A percentile compares a stretch with the other conserved stretches of the same genome.
Conservation (phyloP, 2,113 vertebrate species). For the Egretta garzetta region DNA sequence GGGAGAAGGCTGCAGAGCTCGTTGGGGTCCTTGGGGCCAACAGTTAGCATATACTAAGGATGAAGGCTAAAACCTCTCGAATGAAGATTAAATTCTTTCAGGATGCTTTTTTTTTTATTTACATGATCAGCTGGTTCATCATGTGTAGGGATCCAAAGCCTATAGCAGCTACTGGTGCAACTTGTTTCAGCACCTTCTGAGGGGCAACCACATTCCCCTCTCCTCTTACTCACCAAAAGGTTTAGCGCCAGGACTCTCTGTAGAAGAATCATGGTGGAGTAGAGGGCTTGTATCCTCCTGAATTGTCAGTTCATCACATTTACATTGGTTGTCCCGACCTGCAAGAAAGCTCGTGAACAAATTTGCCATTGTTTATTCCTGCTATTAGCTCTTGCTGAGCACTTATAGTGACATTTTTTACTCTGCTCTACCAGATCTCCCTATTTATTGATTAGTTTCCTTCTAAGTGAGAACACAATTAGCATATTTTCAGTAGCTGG, state of each 20-base stretch:
- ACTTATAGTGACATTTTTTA: background rate
- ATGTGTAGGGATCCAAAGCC: background rate
- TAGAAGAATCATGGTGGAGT: background rate
- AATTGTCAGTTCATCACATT: background rate
- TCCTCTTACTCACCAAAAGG: background rate
- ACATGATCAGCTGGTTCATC: background rate
- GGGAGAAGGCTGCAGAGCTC: background rate
- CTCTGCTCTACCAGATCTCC: background rate
- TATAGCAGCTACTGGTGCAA: background rate
- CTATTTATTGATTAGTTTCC: background rate
- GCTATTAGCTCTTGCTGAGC: background rate
- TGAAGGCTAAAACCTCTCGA: background rate
- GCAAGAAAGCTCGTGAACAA: background rate
- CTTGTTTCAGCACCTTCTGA: background rate
- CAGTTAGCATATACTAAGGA: background rate
- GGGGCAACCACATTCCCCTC: fast-evolving
- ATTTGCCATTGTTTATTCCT: background rate
- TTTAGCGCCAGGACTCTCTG: background rate
- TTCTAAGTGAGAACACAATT: background rate
- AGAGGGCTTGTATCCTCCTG: background rate
- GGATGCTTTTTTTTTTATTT: background rate
- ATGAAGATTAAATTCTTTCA: background rate
- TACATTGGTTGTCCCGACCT: background rate
- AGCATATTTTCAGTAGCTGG: background rate
- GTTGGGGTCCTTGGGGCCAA: fast-evolving